These are phyloP conservation scores for Serrognathus titanus DNA, from an alignment of 2,888 invertebrate species.

Conservation along the genomic window DNA sequence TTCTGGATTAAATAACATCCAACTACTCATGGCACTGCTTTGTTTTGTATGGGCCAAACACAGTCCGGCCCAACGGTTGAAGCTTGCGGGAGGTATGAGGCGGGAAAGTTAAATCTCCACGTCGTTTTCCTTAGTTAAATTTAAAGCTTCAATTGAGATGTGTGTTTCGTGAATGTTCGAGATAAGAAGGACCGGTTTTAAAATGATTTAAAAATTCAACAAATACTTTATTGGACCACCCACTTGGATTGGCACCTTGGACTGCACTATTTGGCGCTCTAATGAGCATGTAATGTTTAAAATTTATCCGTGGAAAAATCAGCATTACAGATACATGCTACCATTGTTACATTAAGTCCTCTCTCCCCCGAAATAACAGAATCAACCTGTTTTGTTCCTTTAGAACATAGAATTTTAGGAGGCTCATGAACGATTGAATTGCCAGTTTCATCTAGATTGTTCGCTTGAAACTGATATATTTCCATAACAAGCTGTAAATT, in stretches of 20 bases:
- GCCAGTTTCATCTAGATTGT: conserved; percentile 5
- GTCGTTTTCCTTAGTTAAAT: conserved; percentile 28
- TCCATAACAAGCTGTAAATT: not conserved
- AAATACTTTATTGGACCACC: conserved; percentile 29
- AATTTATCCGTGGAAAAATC: conserved; percentile 30
- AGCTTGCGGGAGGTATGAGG: conserved; percentile 2
- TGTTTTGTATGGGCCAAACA: not conserved
- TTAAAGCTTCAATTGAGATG: conserved; percentile 17
- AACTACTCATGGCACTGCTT: not conserved
- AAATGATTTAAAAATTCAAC: not conserved
- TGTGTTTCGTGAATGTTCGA: conserved; percentile 29
- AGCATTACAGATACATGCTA: conserved; percentile 22
- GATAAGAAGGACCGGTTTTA: conserved; percentile 21
- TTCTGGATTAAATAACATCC: not conserved
- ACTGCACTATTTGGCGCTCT: conserved; percentile 23
- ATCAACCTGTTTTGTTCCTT: conserved; percentile 22
- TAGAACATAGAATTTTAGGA: too few species aligned
- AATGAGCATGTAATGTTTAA: conserved; percentile 22
- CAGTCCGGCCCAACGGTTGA: not conserved
- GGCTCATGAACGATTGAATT: too few species aligned
- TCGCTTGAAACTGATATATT: not conserved
- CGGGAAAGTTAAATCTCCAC: conserved; percentile 23
- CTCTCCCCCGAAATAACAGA: conserved; percentile 29
- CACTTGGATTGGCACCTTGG: conserved; percentile 18
- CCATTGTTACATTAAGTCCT: conserved; percentile 29